Conservation (phyloP, 2,113 vertebrate species). For the Tympanuchus pallidicinctus region DNA sequence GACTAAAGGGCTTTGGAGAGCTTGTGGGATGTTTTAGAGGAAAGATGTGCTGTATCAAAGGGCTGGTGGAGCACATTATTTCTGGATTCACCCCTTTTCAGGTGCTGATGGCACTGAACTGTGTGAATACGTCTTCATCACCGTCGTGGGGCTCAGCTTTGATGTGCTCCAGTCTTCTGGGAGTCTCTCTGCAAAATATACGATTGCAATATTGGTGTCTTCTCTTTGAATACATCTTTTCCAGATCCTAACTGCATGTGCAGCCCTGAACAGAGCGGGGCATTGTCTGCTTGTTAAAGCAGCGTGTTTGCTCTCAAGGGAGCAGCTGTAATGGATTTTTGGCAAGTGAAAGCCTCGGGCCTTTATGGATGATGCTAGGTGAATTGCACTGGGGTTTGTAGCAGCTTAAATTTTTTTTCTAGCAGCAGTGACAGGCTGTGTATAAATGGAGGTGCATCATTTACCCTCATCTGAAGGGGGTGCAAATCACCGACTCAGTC, state of each 20-base stretch:
- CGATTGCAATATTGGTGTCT: background rate
- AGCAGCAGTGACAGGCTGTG: conserved; percentile 29
- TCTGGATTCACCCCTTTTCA: conserved; percentile 5
- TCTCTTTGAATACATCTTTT: background rate
- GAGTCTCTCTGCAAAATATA: background rate
- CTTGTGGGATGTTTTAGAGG: background rate
- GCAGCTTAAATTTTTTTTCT: background rate
- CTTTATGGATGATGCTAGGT: conserved; percentile 25
- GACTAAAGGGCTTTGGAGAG: conserved; percentile 27
- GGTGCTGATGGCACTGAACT: background rate
- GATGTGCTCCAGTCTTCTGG: background rate
- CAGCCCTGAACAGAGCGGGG: background rate
- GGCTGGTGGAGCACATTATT: background rate
- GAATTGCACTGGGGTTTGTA: conserved; percentile 47
- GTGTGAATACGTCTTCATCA: conserved; percentile 9
- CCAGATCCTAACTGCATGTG: background rate
- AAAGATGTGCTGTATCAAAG: background rate
- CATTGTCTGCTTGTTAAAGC: background rate
- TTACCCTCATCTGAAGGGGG: conserved; percentile 44
- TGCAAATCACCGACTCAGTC: conserved; percentile 23
- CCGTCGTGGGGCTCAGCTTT: background rate
- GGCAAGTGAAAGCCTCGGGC: conserved; percentile 33
- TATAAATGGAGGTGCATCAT: conserved; percentile 26
- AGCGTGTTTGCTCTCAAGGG: conserved; percentile 36
- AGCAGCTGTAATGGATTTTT: conserved; percentile 44